Percentiles rank a stretch among this genome's conserved stretches.
phyloP scores from a whole-genome alignment of 2,113 vertebrate genomes.

The Ammodramus savannarum region DNA sequence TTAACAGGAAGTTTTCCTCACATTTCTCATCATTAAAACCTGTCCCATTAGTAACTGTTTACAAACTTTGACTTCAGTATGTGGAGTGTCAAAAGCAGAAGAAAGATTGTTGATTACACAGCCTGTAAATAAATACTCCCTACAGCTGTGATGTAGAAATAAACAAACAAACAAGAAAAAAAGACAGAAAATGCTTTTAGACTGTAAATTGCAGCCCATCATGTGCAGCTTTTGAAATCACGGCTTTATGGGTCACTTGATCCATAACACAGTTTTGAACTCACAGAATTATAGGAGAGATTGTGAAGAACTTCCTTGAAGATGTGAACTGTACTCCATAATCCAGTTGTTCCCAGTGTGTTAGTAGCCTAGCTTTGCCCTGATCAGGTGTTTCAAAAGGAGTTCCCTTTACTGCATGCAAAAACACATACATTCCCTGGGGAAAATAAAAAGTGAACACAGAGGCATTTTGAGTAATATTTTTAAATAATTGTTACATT shows the following conservation, averaged over 20 bases:
- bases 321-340: constrained; percentile 98
- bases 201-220: not conserved
- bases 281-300: constrained; percentile 97
- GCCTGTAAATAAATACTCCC: not conserved
- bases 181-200: not conserved
- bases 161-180: not conserved
- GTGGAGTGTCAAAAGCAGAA: not conserved
- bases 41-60: not conserved
- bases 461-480: not conserved
- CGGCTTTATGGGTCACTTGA: not conserved
- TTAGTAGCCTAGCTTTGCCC: constrained; percentile 94
- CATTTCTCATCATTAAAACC: not conserved
- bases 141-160: not conserved
- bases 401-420: constrained; percentile 97
- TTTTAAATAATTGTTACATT: not conserved
- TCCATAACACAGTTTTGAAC: constrained; percentile 47
- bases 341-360: constrained; percentile 97
- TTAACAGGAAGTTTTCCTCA: not conserved
- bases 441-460: constrained; percentile 18
- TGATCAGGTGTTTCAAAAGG: constrained; percentile 98
- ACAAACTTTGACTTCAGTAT: not conserved
- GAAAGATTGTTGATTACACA: not conserved
- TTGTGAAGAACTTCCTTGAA: constrained; percentile 98
- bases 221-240: not conserved
- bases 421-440: constrained; percentile 97